Conservation (phyloP, 2,888 invertebrate species). For the Ganaspis brasiliensis region DNA sequence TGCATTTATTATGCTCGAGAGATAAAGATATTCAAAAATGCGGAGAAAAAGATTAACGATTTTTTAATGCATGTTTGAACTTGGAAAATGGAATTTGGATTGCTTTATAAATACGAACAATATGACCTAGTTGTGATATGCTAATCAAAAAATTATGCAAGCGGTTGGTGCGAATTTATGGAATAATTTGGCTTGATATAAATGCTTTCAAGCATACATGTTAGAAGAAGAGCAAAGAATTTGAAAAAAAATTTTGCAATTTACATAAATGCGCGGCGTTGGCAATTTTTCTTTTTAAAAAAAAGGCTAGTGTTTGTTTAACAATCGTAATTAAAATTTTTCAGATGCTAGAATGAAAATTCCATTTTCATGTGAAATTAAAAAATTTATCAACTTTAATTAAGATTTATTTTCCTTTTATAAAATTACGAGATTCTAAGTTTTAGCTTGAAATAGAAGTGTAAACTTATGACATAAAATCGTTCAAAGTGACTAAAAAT, state of each 20-base stretch:
- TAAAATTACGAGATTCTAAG: too few relatives aligned
- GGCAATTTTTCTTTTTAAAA: background rate
- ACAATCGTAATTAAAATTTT: too few relatives aligned
- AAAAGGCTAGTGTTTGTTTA: background rate
- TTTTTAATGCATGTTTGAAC: background rate
- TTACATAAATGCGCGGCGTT: background rate
- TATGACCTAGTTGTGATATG: background rate
- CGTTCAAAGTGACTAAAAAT: too few relatives aligned
- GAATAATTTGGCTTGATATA: conserved; percentile 4
- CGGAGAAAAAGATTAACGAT: background rate
- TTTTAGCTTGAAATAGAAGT: too few relatives aligned
- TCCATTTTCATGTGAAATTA: too few relatives aligned
- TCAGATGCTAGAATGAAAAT: too few relatives aligned
- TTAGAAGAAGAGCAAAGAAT: conserved; percentile 11
- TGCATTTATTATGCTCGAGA: background rate
- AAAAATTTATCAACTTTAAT: too few relatives aligned
- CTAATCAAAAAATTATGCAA: conserved; percentile 6
- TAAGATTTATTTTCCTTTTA: too few relatives aligned
- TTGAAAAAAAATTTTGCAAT: background rate
- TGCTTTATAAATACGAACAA: conserved; percentile 14
- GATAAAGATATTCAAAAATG: background rate
- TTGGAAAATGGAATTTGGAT: conserved; percentile 24
- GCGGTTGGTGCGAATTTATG: background rate
- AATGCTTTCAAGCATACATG: background rate
- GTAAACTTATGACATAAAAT: too few relatives aligned